phyloP scores from a whole-genome alignment of 2,888 invertebrate species.

The Sicus ferrugineus region DNA sequence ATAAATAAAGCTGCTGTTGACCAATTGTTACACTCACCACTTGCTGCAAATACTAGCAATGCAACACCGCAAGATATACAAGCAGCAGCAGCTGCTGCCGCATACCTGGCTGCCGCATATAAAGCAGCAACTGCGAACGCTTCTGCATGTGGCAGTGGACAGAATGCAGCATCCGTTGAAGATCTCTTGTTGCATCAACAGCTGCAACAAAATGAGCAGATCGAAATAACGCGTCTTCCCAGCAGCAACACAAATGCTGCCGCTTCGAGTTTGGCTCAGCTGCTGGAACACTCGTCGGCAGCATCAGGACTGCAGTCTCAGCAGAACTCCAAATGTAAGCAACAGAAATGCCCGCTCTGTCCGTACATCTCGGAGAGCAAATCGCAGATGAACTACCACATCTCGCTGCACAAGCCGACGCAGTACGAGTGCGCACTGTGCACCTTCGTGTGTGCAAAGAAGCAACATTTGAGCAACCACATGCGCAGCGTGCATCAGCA shows the following conservation, averaged over 20 bases:
- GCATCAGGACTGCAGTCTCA: conserved; percentile 36
- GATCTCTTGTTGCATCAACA: conserved; percentile 51
- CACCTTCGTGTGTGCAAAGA: conserved; percentile 82
- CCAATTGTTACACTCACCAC: conserved; percentile 50
- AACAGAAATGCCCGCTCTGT: conserved; percentile 81
- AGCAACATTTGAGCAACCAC: conserved; percentile 84
- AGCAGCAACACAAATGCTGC: conserved; percentile 17
- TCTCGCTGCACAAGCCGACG: conserved; percentile 76
- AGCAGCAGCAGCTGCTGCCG: conserved; percentile 53
- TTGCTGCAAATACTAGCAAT: conserved; percentile 50
- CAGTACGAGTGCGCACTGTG: conserved; percentile 79
- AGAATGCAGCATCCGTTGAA: conserved; percentile 44
- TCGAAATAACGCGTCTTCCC: conserved; percentile 60
- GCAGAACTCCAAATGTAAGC: conserved; percentile 66
- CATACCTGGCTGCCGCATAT: conserved; percentile 54
- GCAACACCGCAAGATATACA: conserved; percentile 55
- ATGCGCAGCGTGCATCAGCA: conserved; percentile 69
- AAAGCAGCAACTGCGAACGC: conserved; percentile 50
- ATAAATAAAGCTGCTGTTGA: conserved; percentile 49
- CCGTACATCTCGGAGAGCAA: conserved; percentile 87
- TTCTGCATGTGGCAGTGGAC: conserved; percentile 27
- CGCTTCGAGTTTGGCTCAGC: conserved; percentile 42
- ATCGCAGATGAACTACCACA: conserved; percentile 86
- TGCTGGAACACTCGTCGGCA: conserved; percentile 36
- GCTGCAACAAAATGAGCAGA: conserved; percentile 59